Base-by-base conservation (phyloP, 2,113 vertebrate genomes). In the Morone chrysops region DNA sequence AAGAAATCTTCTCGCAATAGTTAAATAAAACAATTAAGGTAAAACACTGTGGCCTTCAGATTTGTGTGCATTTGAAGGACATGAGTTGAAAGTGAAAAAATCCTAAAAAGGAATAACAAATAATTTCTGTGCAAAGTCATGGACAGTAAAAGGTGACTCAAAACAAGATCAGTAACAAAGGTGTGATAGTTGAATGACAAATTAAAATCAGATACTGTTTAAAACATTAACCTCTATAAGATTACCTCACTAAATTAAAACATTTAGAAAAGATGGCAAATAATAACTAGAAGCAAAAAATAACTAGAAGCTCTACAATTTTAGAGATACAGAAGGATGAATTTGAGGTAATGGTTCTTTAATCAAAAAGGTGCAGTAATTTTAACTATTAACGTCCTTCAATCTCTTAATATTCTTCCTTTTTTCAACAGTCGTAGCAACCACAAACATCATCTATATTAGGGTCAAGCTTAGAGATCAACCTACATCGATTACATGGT, bases 1-100 rank as follows among this genome's bases (percentile, higher is more conserved):
- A 60, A 56, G 6, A 67, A 76, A 61, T 36, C 6, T 69, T 51
- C 40, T 22, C 38, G n/a, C 53, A 57, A 60, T 31, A 47, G 66
- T 70, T 43, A 31, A 76, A 77, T 75, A 61, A 77, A 88, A 84
- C 38, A 12, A 66, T 2, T 3, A 22, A 66, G 20, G 16, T 84
- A 18, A 54, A 74, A 72, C 60, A 78, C 1, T n/a, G 62, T 48
- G 51, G 53, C 66, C 66, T 78, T 79, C 61, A 68, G 62, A 57
- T 45, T 54, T 70, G 75, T 86, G 83, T 84, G 85, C 82, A 85
- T 63, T 82, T 80, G 45, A 85, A 81, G 54, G 74, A 75, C 67
- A 86, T 43, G 20, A 75, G 70, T 81, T 79, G 57, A 75, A 77
- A 17, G 13, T 41, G 9, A 14, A 12, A 50, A 7, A 63, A 62